Evolutionary conservation across 2,888 invertebrate species (phyloP).

Genomic region (Cryptocheilus praepositus): DNA sequence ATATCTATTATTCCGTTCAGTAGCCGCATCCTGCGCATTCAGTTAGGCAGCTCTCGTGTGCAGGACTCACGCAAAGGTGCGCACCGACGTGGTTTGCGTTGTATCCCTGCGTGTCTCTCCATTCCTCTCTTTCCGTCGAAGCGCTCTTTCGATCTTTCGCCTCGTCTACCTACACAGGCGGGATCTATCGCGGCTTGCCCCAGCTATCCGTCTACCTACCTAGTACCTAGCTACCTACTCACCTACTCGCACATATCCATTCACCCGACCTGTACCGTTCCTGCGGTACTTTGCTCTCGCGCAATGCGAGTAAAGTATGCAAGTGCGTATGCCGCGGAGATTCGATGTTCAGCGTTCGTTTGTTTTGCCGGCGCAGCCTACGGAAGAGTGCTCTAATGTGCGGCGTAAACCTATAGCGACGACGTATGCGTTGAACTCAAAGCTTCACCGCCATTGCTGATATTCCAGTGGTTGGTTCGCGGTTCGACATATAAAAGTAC

Average conservation of each 20-base stretch:
- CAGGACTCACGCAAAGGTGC: conserved; percentile 30
- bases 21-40: conserved; percentile 40
- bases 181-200: conserved; percentile 9
- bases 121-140: not conserved
- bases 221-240: conserved; percentile 60
- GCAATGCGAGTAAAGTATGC: conserved; percentile 38
- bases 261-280: conserved; percentile 58
- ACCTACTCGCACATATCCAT: conserved; percentile 61
- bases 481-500: no score
- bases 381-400: no score
- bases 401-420: no score
- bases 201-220: conserved; percentile 36
- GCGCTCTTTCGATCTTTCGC: conserved; percentile 2
- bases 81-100: conserved; percentile 11
- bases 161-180: conserved; percentile 11
- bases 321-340: conserved; percentile 5
- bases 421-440: no score
- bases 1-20: conserved; percentile 35
- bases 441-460: no score
- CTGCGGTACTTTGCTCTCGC: conserved; percentile 50
- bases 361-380: not conserved
- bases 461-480: no score
- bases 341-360: no score
- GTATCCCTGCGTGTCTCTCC: not conserved
- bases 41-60: conserved; percentile 17